These are phyloP conservation scores for Syrmaticus mikado DNA, from an alignment of 2,113 vertebrate genomes.

Conservation along the genomic window DNA sequence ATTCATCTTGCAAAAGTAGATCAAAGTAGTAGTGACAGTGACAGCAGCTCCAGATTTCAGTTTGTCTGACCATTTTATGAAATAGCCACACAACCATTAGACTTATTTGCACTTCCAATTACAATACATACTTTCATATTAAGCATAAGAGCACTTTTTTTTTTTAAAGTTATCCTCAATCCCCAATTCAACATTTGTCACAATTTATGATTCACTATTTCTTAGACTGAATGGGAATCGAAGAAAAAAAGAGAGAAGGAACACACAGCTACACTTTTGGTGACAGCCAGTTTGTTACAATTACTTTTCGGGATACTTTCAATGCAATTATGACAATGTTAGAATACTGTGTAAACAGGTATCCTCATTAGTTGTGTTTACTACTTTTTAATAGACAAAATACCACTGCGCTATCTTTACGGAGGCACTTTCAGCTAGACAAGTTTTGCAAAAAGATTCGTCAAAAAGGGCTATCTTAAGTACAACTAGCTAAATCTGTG, in stretches of 20 bases:
- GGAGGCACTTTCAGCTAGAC: not conserved
- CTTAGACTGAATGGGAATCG: not conserved
- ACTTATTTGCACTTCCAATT: not conserved
- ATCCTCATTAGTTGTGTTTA: fast-evolving
- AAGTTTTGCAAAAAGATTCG: not conserved
- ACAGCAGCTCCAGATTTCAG: not conserved
- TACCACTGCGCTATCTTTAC: not conserved
- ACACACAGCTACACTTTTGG: not conserved
- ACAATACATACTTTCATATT: not conserved
- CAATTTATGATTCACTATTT: not conserved
- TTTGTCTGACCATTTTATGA: not conserved
- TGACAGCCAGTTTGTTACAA: not conserved
- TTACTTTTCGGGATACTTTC: not conserved
- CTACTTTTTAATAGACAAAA: no score
- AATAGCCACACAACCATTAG: not conserved
- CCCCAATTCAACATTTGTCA: not conserved
- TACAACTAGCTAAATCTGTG: not conserved
- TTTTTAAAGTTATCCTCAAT: not conserved
- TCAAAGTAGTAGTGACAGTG: not conserved
- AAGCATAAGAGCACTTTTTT: fast-evolving
- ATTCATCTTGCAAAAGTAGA: not conserved
- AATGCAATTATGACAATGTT: not conserved
- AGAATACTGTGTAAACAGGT: not conserved
- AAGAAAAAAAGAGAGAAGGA: not conserved
- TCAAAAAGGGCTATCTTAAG: not conserved